A percentile compares a stretch with the other conserved stretches of the same genome.
phyloP scores from a whole-genome alignment of 2,113 vertebrate species.

The Hippocampus barbouri region DNA sequence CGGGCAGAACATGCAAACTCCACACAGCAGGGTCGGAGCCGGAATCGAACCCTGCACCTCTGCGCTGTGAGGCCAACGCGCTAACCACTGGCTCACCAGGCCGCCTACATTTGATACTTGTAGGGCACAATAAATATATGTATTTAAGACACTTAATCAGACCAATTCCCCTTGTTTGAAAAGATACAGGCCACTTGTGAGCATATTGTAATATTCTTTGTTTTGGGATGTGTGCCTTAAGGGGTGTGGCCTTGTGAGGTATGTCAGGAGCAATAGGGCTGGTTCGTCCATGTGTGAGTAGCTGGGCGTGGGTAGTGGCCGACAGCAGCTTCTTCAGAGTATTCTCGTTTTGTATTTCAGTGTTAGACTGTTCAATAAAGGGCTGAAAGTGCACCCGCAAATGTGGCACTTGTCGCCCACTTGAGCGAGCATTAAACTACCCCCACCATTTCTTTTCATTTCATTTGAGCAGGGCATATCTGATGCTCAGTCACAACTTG shows the following conservation, averaged over 20 bases:
- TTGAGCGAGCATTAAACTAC: neutral
- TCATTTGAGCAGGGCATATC: neutral
- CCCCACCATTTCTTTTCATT: neutral
- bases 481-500: neutral
- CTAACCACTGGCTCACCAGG: no score
- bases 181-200: neutral
- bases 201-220: no score
- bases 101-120: no score
- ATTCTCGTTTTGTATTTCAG: neutral
- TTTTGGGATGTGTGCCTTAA: no score
- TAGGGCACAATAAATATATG: neutral
- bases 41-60: no score
- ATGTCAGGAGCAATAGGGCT: no score
- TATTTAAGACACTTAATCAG: neutral
- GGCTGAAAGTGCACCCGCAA: neutral
- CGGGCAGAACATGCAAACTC: no score
- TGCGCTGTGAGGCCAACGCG: no score
- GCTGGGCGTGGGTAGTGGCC: neutral
- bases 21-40: no score
- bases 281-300: neutral
- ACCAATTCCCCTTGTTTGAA: neutral
- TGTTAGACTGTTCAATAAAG: neutral
- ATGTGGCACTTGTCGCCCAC: no score
- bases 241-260: no score
- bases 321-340: neutral